These are phyloP conservation scores for Oceanodroma leucorhoa DNA, from an alignment of 2,797 vertebrate genomes.

Conservation along the genomic window DNA sequence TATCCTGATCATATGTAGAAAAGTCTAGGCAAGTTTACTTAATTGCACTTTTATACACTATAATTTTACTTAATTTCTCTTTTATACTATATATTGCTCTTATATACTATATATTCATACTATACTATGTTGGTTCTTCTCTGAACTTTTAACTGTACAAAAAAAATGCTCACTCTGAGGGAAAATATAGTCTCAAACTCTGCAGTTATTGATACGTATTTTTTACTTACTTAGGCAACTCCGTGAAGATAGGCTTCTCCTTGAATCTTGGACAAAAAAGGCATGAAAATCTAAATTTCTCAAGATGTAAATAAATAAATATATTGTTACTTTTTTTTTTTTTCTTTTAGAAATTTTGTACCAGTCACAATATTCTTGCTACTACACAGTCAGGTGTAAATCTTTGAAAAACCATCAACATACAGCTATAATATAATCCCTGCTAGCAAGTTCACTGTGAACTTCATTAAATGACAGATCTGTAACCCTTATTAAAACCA, in stretches of 20 bases:
- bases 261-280: neutral
- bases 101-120: neutral
- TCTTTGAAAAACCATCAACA: neutral
- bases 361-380: neutral
- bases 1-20: neutral
- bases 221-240: neutral
- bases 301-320: neutral
- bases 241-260: neutral
- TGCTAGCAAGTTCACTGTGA: neutral
- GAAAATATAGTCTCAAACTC: neutral
- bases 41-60: neutral
- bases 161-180: neutral
- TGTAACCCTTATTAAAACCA: neutral
- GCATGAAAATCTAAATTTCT: neutral
- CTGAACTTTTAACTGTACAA: neutral
- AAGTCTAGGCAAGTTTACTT: neutral
- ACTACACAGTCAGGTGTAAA: neutral
- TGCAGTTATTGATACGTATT: neutral
- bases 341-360: neutral
- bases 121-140: neutral
- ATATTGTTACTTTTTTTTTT: neutral
- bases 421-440: neutral
- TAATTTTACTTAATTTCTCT: neutral
- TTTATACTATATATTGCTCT: neutral
- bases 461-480: neutral